These are phyloP conservation scores for Ceratotherium simum DNA, from an alignment of 2,113 vertebrate genomes.

Conservation along the genomic window DNA sequence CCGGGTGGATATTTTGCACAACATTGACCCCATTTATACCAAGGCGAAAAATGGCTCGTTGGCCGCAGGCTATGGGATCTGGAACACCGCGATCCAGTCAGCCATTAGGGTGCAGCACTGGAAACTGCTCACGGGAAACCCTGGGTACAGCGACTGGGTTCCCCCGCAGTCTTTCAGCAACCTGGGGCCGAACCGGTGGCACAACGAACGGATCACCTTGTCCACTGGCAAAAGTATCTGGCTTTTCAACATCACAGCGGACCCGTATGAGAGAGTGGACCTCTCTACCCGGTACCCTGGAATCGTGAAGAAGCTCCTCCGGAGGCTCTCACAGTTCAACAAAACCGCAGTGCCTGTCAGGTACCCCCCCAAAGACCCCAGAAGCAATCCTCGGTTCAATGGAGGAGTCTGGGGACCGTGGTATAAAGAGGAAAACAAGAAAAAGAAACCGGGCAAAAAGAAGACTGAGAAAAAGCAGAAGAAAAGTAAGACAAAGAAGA, in stretches of 20 bases:
- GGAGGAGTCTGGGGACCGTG: conserved; percentile 98
- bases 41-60: conserved; percentile 96
- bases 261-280: conserved; percentile 96
- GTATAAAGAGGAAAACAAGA: conserved; percentile 92
- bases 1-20: conserved; percentile 96
- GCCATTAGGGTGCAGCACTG: conserved; percentile 96
- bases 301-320: conserved; percentile 93
- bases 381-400: conserved; percentile 96
- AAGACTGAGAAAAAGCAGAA: conserved; percentile 88
- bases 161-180: conserved; percentile 96
- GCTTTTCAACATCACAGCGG: conserved; percentile 98
- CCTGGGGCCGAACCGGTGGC: conserved; percentile 92
- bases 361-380: conserved; percentile 95
- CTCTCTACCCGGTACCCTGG: conserved; percentile 92
- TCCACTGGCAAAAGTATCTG: conserved; percentile 95
- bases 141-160: conserved; percentile 97
- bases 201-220: conserved; percentile 93
- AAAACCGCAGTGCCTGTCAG: conserved; percentile 95
- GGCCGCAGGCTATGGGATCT: conserved; percentile 96
- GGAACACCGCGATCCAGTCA: conserved; percentile 97
- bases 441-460: conserved; percentile 85
- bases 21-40: conserved; percentile 97
- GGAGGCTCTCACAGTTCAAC: conserved; percentile 93
- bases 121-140: conserved; percentile 97
- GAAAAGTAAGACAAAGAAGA: conserved; percentile 87